Base-by-base conservation (phyloP, 2,888 invertebrate genomes). In the Scaptomyza reducta region DNA sequence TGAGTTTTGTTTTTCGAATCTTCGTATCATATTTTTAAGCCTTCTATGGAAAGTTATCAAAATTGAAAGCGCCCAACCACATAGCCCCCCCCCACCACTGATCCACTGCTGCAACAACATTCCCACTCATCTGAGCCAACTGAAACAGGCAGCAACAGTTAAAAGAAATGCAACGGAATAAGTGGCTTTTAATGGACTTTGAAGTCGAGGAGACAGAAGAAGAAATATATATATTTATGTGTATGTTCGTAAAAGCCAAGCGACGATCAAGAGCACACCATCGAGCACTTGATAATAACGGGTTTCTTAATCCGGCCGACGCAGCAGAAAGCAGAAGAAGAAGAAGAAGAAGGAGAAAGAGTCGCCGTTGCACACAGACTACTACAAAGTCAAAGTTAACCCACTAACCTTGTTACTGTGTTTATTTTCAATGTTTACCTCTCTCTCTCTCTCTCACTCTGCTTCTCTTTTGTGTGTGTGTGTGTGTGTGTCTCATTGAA, bases 381-480 rank as follows among this genome's bases (percentile, higher is more conserved):
- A 50, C 51, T 33, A 54, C 56, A 60, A 57, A 60, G 62, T 62
- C 77, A 58, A 70, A 64, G 77, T 75, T 84, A 88, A 84, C 84
- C 84, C 84, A 84, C 84, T 84, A 84, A 84, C 84, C 84, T 88
- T 88, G 76, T 84, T 84, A 76, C 79, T 63, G 62, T 63, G 62
- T 65, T 74, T 51, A 60, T 46, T 51, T 62, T 59, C 63, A 46
- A 27, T 35, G 49, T 29, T 29, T 14, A 5, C 4, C 33, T 14
- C 42, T 29, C 46, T 6, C 45, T 45, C 22, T 42, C 29, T 33
- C 41, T 35, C 41, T 29, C 45, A 50, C 13, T 16, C 38, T 35
- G 35, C 27, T 27, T 5, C 27, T n/a, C n/a, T n/a, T n/a, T n/a
- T n/a, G n/a, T n/a, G n/a, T n/a, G n/a, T 27, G 27, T 25, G 44